A percentile compares a stretch with the other conserved stretches of the same genome.
These are phyloP conservation scores for Bombylius discolor DNA, from an alignment of 2,888 invertebrate species.

Conservation along the genomic window DNA sequence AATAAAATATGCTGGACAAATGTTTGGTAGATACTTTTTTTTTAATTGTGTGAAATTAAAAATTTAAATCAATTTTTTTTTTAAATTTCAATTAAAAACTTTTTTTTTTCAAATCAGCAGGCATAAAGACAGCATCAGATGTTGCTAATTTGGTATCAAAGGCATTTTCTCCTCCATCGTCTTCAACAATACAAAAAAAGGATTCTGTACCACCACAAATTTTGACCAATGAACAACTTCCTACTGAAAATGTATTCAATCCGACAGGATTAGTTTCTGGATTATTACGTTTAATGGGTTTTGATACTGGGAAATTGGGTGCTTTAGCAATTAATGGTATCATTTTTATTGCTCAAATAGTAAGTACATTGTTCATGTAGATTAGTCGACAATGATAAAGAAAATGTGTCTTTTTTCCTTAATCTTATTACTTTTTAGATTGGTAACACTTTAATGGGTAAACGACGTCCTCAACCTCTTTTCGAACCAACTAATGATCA, in stretches of 20 bases:
- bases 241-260: slow-evolving; percentile 2
- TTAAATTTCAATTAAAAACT: neutral
- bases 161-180: slow-evolving; percentile 33
- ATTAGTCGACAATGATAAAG: neutral
- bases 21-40: slow-evolving; percentile 24
- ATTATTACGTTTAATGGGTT: slow-evolving; percentile 56
- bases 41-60: neutral
- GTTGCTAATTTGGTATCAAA: slow-evolving; percentile 49
- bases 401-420: neutral
- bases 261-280: slow-evolving; percentile 24
- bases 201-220: slow-evolving; percentile 14
- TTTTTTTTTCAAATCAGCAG: slow-evolving; percentile 12
- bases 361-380: slow-evolving; percentile 32
- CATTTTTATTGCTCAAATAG: slow-evolving; percentile 73
- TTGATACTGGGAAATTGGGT: slow-evolving; percentile 62
- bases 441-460: slow-evolving; percentile 25
- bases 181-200: slow-evolving; percentile 8
- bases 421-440: slow-evolving; percentile 16
- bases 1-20: slow-evolving; percentile 31
- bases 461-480: neutral
- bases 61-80: too few relatives aligned
- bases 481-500: neutral
- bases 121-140: slow-evolving; percentile 40
- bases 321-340: slow-evolving; percentile 73
- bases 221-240: slow-evolving; percentile 9